Base-by-base conservation (phyloP, 2,797 vertebrate genomes). In the Capromys pilorides region DNA sequence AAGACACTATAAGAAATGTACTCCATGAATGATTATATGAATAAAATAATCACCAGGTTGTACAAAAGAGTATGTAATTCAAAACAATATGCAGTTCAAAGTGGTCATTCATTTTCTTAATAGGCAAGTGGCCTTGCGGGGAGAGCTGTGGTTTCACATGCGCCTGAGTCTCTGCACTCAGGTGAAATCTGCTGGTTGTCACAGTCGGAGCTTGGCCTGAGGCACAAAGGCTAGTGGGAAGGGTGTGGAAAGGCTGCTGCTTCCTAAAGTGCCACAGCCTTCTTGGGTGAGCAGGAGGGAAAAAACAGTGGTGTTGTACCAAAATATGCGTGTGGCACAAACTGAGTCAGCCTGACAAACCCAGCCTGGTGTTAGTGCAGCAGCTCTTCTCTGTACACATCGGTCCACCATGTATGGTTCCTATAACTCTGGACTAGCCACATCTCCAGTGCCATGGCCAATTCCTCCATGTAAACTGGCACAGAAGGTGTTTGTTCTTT, bases 1-100 rank as follows among this genome's bases (percentile, higher is more conserved):
- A 93, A 91, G 59, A 5, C 59, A 64, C 13, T 54, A 28, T 11
- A 75, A 75, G 85, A 90, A 93, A 95, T 92, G 64, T 26, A 39
- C 78, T 54, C 41, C 9, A 33, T 2, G 57, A 92, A 85, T 93
- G 59, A 95, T 77, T 79, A 39, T 11, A 91, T 61, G 90, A 96
- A 94, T 90, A 81, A 95, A 96, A 91, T 79, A 91, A 90, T 95
- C 87, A 85, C 41, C 3, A 11, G 71, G 81, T n/a, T 94, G 67
- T 82, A 94, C 21, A 91, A 87, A 94, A 88, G 41, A 83, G 67
- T 77, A 51, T 82, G 79, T 66, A 92, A 94, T 94, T 94, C 92
- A 93, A 92, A 94, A 64, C 71, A 94, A 67, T 31, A 59, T 33
- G 36, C 16, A 57, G 26, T 51, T 86, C 85, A 86, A 88, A 71